phyloP scores from a whole-genome alignment of 2,797 vertebrate genomes.

The Sebastes steindachneri region DNA sequence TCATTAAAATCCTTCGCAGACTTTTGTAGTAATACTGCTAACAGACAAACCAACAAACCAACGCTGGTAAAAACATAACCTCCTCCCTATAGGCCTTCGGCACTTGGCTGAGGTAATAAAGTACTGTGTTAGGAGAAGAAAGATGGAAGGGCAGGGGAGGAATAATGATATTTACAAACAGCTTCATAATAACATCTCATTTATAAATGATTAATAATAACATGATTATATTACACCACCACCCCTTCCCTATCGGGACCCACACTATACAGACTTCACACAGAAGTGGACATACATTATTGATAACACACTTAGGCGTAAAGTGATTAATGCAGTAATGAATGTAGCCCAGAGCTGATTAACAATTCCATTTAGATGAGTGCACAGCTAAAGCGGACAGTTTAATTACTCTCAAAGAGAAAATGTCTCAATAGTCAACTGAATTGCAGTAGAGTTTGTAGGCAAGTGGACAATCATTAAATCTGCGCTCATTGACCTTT shows the following conservation, averaged over 20 bases:
- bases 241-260: not conserved
- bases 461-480: not conserved
- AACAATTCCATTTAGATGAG: not conserved
- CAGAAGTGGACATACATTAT: not conserved
- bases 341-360: conserved; percentile 5
- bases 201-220: conserved; percentile 22
- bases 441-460: not conserved
- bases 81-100: too few species aligned
- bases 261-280: not conserved
- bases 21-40: too few species aligned
- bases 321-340: conserved; percentile 17
- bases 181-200: not conserved
- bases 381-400: not conserved
- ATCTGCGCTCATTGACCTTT: not conserved
- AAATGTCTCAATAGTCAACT: not conserved
- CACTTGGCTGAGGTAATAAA: not conserved
- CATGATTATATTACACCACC: not conserved
- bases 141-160: not conserved
- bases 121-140: not conserved
- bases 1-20: too few species aligned
- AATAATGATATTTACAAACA: not conserved
- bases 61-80: too few species aligned
- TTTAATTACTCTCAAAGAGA: conserved; percentile 15
- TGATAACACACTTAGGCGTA: not conserved
- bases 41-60: too few species aligned